Evolutionary conservation across 30 jellyfish, hydroid and myxozoan species (phyloP).

Genomic region (Sanderia malayensis): DNA sequence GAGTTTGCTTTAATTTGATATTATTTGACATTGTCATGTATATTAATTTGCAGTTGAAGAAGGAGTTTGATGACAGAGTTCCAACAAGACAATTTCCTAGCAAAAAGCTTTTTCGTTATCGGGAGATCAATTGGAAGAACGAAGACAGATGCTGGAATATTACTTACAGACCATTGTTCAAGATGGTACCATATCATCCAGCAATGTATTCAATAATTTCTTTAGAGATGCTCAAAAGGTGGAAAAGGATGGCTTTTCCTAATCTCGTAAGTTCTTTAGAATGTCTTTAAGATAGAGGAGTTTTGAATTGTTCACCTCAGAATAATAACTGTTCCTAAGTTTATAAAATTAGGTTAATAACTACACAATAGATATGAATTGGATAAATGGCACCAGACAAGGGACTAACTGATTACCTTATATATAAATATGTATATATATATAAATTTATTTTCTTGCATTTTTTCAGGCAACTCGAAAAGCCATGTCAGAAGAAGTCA

Average conservation of each 20-base stretch:
- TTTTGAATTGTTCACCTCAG: no score
- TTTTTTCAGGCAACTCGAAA: slow-evolving; percentile 57
- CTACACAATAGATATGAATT: no score
- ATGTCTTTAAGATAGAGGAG: no score
- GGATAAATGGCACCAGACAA: no score
- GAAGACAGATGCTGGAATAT: slow-evolving; percentile 71
- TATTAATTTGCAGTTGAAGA: slow-evolving; percentile 52
- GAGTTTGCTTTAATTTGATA: neutral
- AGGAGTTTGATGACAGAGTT: slow-evolving; percentile 60
- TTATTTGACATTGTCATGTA: neutral
- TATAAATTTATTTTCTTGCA: no score
- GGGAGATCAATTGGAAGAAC: slow-evolving; percentile 80
- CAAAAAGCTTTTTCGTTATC: slow-evolving; percentile 72
- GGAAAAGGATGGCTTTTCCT: no score
- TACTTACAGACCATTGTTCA: slow-evolving; percentile 68
- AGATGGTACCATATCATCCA: slow-evolving; percentile 67
- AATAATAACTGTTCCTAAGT: no score
- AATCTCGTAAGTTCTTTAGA: no score
- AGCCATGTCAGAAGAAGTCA: slow-evolving; percentile 59
- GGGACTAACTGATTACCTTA: no score
- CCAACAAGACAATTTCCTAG: slow-evolving; percentile 80
- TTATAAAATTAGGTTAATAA: no score
- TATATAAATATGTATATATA: no score
- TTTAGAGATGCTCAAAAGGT: slow-evolving; percentile 79
- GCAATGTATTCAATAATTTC: slow-evolving; percentile 68